Percentiles rank a stretch among this genome's conserved stretches.
Evolutionary conservation across 2,888 invertebrate species (phyloP).

Genomic region (Dinocampus coccinellae): DNA sequence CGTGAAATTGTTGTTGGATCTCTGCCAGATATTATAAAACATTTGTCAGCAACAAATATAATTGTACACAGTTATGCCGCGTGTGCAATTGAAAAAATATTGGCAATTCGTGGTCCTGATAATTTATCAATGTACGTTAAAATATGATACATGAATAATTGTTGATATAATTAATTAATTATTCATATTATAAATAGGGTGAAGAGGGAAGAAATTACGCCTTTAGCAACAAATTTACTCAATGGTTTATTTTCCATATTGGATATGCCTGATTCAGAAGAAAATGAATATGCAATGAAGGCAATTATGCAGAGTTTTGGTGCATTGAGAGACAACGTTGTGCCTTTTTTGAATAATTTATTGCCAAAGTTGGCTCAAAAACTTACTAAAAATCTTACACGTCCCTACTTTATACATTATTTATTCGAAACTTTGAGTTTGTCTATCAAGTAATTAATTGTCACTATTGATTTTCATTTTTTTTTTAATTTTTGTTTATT

Average conservation of each 20-base stretch:
- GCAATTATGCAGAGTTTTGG: constrained; percentile 93
- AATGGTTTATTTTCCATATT: constrained; percentile 83
- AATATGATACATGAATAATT: constrained; percentile 21
- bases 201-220: constrained; percentile 75
- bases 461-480: constrained; percentile 16
- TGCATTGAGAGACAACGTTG: constrained; percentile 82
- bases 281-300: constrained; percentile 99
- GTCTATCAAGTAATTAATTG: constrained; percentile 79
- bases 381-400: constrained; percentile 89
- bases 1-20: constrained; percentile 81
- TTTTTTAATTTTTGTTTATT: too few species aligned
- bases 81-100: constrained; percentile 88
- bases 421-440: constrained; percentile 95
- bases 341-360: constrained; percentile 85
- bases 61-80: constrained; percentile 98
- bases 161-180: constrained; percentile 6
- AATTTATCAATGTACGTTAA: constrained; percentile 72
- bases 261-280: constrained; percentile 80
- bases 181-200: constrained; percentile 68
- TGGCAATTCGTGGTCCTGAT: constrained; percentile 79
- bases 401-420: constrained; percentile 98
- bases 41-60: constrained; percentile 81
- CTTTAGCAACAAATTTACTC: constrained; percentile 79
- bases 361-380: constrained; percentile 89
- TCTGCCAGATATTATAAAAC: constrained; percentile 83